Evolutionary conservation across 2,113 vertebrate species (phyloP), one percentile per base, ranked within the genome.

Genomic region (Nestor notabilis): DNA sequence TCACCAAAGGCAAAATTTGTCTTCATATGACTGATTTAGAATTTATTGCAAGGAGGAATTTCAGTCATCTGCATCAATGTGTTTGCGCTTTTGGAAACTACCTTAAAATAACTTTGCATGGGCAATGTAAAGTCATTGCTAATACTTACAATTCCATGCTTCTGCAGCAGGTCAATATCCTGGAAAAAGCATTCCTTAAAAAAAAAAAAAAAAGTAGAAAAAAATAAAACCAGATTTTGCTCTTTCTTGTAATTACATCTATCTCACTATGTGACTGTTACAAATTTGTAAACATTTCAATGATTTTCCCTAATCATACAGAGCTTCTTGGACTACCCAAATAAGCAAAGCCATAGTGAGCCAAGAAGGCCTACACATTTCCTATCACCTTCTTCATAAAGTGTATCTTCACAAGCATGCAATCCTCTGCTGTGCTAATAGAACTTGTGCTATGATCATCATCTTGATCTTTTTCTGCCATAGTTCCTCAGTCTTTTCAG

Each of bases 111-210:
- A 15, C 68, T 81, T 95, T 82, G 80, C 18, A 33, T 49, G 43
- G 64, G 82, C n/a, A 91, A 60, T 53, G 41, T 66, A 16, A 49
- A 81, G 43, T 27, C 63, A 69, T 17, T 75, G 76, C 13, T 80
- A 39, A 82, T 96, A 99, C 99, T 99, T 97, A 99, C 99, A 97
- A 99, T 99, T 75, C 99, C 99, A 72, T 99, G 98, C 95, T 99
- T 99, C 97, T 99, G 99, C 60, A 99, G 98, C 41, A 99, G 98
- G 95, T 99, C 99, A 55, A 99, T 99, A 95, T 99, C 99, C 98
- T 99, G 99, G 97, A 99, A 99, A 97, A 99, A 99, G 13, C 98
- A 99, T 92, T 99, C 99, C 99, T 99, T 94, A 95, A 88, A 61
- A 31, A 94, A 95, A 88, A 61, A 31, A 93, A 93, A 93, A 92